A percentile compares a stretch with the other conserved stretches of the same genome.
Evolutionary conservation across 2,888 invertebrate species (phyloP).

Genomic region (Synanthedon formicaeformis): DNA sequence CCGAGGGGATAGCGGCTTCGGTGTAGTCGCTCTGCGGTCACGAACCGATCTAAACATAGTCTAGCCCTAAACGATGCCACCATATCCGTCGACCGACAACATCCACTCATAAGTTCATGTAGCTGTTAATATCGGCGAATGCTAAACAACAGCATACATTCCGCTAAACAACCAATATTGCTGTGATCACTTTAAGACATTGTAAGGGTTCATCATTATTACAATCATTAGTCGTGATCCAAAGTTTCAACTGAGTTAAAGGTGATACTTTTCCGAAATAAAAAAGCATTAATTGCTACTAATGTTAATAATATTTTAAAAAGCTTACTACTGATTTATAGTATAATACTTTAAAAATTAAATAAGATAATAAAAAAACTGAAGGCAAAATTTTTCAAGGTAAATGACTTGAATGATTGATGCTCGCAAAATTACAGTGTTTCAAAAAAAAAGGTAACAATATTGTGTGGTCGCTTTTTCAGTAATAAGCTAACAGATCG

Average conservation of each 20-base stretch:
- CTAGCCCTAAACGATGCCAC: constrained; percentile 58
- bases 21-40: constrained; percentile 42
- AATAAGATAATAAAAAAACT: neutral
- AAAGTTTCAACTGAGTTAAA: too few species aligned
- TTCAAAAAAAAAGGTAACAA: constrained; percentile 20
- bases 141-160: too few species aligned
- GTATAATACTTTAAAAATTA: neutral
- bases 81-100: constrained; percentile 48
- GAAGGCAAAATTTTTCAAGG: constrained; percentile 42
- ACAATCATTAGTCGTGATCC: too few species aligned
- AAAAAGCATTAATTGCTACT: too few species aligned
- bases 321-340: neutral
- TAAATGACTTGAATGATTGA: constrained; percentile 62
- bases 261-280: too few species aligned
- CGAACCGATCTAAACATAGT: constrained; percentile 58
- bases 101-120: constrained; percentile 20
- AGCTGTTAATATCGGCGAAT: neutral
- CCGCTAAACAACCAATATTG: too few species aligned
- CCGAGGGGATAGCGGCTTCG: constrained; percentile 43
- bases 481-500: constrained; percentile 11
- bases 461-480: constrained; percentile 29
- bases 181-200: too few species aligned
- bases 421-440: constrained; percentile 51
- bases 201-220: too few species aligned
- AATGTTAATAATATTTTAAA: too few species aligned